Base-by-base conservation (phyloP, 2,888 invertebrate species). In the Melitaea athalia region DNA sequence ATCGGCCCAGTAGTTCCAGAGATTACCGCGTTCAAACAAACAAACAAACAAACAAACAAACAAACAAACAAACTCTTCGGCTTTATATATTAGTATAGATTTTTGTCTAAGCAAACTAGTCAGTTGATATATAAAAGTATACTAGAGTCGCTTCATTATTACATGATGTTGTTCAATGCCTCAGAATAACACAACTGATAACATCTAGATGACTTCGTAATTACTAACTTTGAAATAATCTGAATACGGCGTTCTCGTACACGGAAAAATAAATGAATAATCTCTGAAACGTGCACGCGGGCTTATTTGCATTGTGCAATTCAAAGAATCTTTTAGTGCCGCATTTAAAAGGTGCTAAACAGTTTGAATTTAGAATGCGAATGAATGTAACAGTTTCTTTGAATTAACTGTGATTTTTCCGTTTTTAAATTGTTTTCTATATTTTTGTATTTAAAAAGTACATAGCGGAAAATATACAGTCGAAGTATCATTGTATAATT, bases 181-280 rank as follows among this genome's bases (percentile, higher is more conserved):
- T 42, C 42, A 59, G 52, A 68, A 68, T 68, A 70, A 59, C 52
- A 33, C 33, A 50, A 15, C 31, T 33, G 73, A 75, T 75, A 72
- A 57, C 47, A 75, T 75, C 74, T 75, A 68, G 71, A 77, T 78
- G 78, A 73, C 75, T 74, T 69, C 76, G 74, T 78, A 70, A 73
- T 72, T 72, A 74, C 77, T 75, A 77, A 74, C 73, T 71, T 67
- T 64, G 57, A 57, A 57, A 57, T 42, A 57, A 12, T 24, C 53
- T 55, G 53, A 57, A 57, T 57, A 15, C 38, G 38, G 10, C 15
- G 42, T 57, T 57, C 57, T 57, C 59, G 65, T 66, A 68, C 63
- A 59, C 68, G 68, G 70, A 65, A 68, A 45, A 71, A 71, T 59
- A 59, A 67, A 63, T 68, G 64, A 65, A 70, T 68, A 71, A 71